Evolutionary conservation across 2,113 vertebrate genomes (phyloP), one percentile per base, ranked within the genome.

Genomic region (Oreotrochilus melanogaster): DNA sequence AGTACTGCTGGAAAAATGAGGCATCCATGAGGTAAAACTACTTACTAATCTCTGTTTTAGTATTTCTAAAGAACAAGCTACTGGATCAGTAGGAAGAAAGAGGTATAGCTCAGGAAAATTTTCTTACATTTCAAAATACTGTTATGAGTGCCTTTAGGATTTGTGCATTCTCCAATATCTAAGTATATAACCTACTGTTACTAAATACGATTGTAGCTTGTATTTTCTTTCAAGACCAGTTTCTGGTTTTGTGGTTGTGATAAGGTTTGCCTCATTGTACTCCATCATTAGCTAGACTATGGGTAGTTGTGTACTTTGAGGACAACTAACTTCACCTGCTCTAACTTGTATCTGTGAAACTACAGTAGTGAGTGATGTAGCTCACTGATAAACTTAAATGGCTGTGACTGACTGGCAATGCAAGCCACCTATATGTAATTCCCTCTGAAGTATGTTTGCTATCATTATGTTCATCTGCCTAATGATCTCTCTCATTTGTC

Each of bases 111-210:
- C 80, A 92, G 78, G 64, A 93, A 86, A 88, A 50, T 33, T 47
- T 65, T 84, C 14, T 70, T 89, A n/a, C 66, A 9, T 67, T 89
- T 73, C 45, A 72, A 28, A 69, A 35, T 73, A 57, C 51, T 30
- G 9, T 60, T 93, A 54, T 1, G 58, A 79, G 90, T 96, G 86
- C 90, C 93, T 94, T 89, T 92, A 93, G 70, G 74, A 53, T 82
- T 78, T 35, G 23, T 33, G 35, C 4, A 22, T 72, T 87, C 66
- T 60, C 39, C 72, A 35, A 35, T 31, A 64, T 60, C 30, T 19
- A 67, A 65, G 45, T 47, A 35, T 23, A 35, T 33, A 64, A 71
- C 15, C 9, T 65, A 43, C 45, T 74, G 28, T 54, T 75, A 54
- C 45, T 57, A 56, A 79, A 54, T 54, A n/a, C 30, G 88, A 4